phyloP scores from a whole-genome alignment of 2,113 vertebrate genomes.

The Hippocampus guttulatus region DNA sequence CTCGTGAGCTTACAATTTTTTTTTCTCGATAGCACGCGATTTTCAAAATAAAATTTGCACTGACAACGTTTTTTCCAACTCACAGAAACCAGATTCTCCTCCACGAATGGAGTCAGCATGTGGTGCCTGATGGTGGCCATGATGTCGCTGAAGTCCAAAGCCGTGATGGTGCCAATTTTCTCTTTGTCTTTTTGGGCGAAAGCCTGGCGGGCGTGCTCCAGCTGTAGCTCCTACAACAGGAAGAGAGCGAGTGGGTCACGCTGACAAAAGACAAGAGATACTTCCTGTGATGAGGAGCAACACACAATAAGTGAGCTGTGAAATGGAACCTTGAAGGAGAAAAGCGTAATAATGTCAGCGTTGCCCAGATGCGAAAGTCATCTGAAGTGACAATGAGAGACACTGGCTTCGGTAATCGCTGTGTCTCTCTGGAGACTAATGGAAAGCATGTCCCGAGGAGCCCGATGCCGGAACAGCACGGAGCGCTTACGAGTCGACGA shows the following conservation, averaged over 20 bases:
- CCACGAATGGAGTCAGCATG: conserved; percentile 93
- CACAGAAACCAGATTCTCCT: conserved; percentile 98
- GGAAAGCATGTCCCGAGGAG: conserved; percentile 65
- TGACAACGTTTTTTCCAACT: conserved; percentile 57
- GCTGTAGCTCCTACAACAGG: conserved; percentile 82
- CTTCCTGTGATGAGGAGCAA: conserved; percentile 36
- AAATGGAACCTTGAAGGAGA: conserved; percentile 24
- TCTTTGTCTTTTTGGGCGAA: conserved; percentile 91
- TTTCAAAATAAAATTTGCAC: no score
- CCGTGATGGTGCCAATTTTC: conserved; percentile 89
- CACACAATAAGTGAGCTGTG: conserved; percentile 24
- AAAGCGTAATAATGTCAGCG: conserved; percentile 37
- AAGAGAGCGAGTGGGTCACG: conserved; percentile 15
- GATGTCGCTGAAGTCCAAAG: conserved; percentile 93
- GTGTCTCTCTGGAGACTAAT: conserved; percentile 59
- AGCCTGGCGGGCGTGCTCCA: conserved; percentile 93
- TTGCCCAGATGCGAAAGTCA: conserved; percentile 49
- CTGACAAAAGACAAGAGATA: conserved; percentile 32
- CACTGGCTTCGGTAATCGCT: conserved; percentile 57
- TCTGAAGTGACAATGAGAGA: conserved; percentile 60
- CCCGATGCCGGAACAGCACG: conserved; percentile 48
- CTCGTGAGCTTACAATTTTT: no score
- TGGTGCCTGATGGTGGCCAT: conserved; percentile 96
- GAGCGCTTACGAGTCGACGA: conserved; percentile 24
- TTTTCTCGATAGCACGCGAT: no score